phyloP scores from a whole-genome alignment of 1,140 invertebrate species.

The Drosophila lini region DNA sequence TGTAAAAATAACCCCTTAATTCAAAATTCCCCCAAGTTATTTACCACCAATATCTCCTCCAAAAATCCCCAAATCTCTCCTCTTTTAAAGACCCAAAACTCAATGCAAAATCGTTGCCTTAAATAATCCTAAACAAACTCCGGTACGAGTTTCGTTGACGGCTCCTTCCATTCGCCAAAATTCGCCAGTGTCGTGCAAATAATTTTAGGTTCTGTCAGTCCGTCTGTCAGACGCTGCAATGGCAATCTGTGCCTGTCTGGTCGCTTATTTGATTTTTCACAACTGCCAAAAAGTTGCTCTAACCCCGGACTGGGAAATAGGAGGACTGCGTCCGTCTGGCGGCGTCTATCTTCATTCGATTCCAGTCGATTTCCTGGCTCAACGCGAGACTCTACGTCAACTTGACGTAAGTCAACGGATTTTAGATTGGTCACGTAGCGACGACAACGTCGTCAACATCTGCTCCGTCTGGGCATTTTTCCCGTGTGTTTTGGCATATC shows the following conservation, averaged over 20 bases:
- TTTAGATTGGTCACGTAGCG: constrained; percentile 76
- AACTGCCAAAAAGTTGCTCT: constrained; percentile 60
- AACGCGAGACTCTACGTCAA: constrained; percentile 72
- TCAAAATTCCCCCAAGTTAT: not conserved
- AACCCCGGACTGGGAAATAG: constrained; percentile 3
- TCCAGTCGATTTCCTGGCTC: constrained; percentile 73
- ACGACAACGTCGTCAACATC: constrained; percentile 50
- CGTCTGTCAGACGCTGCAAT: constrained; percentile 36
- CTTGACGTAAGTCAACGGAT: constrained; percentile 83
- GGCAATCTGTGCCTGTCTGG: constrained; percentile 47
- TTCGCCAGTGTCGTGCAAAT: constrained; percentile 57
- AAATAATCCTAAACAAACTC: constrained; percentile 17
- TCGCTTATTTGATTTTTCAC: constrained; percentile 75
- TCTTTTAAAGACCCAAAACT: not conserved
- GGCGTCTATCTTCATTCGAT: constrained; percentile 77
- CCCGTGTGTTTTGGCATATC: constrained; percentile 54
- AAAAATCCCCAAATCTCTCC: not conserved
- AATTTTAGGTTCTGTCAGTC: constrained; percentile 68
- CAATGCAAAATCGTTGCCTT: constrained; percentile 3
- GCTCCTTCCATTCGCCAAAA: constrained; percentile 10
- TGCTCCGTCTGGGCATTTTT: constrained; percentile 50
- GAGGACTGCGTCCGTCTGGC: constrained; percentile 56
- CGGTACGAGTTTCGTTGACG: not conserved
- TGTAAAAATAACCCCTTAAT: too few species aligned
- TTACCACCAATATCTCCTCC: not conserved